These are phyloP conservation scores for Pogonomyrmex californicus DNA, from an alignment of 1,140 invertebrate genomes.

Conservation along the genomic window DNA sequence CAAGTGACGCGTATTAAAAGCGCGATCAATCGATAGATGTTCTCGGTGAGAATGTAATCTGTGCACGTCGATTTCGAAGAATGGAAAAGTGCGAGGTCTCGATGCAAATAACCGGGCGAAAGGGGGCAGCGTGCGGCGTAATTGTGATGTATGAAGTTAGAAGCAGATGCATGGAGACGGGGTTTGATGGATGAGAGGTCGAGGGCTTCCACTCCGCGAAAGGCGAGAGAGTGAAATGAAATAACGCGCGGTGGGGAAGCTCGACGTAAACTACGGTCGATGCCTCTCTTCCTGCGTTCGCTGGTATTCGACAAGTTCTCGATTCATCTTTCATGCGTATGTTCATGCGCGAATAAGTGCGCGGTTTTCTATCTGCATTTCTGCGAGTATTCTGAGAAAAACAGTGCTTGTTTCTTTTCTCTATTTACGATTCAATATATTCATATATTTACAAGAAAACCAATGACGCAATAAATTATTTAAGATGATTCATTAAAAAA, in stretches of 20 bases:
- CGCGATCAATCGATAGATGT: constrained; percentile 34
- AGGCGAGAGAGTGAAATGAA: constrained; percentile 68
- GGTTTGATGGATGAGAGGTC: constrained; percentile 75
- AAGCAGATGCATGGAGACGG: constrained; percentile 72
- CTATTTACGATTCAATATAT: neutral
- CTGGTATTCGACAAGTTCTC: constrained; percentile 64
- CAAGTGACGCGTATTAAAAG: constrained; percentile 40
- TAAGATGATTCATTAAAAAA: neutral
- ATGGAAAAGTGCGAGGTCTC: constrained; percentile 53
- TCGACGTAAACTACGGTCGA: constrained; percentile 62
- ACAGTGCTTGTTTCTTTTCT: constrained; percentile 8
- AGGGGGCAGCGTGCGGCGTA: constrained; percentile 54
- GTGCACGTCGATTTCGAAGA: constrained; percentile 59
- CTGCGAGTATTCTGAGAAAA: neutral
- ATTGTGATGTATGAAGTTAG: constrained; percentile 77
- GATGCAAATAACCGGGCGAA: constrained; percentile 64
- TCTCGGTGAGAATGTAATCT: constrained; percentile 53
- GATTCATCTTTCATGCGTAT: constrained; percentile 59
- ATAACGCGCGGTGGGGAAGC: constrained; percentile 66
- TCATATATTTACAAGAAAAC: neutral
- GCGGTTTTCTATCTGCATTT: constrained; percentile 17
- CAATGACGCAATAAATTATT: neutral
- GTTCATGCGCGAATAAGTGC: constrained; percentile 52
- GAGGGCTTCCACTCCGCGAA: constrained; percentile 63
- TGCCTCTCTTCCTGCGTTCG: constrained; percentile 40